phyloP scores from a whole-genome alignment of 2,797 vertebrate genomes.

The Eulemur albifrons region DNA sequence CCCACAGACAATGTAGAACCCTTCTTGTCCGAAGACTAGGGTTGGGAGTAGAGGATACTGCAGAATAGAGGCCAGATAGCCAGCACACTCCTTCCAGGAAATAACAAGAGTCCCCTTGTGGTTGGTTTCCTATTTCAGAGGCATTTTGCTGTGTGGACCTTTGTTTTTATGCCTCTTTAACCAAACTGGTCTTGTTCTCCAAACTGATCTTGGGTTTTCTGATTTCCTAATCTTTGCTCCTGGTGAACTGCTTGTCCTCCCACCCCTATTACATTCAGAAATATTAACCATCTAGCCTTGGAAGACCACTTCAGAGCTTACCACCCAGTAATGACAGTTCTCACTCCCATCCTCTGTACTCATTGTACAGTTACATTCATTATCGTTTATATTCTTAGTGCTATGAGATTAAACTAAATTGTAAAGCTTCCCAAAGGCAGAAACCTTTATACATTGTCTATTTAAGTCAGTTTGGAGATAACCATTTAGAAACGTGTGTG shows the following conservation, averaged over 20 bases:
- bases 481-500: background rate
- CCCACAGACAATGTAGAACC: background rate
- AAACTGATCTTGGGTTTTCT: background rate
- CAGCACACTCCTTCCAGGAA: background rate
- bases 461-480: background rate
- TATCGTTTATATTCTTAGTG: background rate
- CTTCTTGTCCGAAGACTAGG: background rate
- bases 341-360: background rate
- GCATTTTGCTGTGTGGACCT: background rate
- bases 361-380: background rate
- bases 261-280: background rate
- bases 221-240: background rate
- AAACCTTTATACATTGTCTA: background rate
- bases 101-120: too few species aligned
- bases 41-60: background rate
- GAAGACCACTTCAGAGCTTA: background rate
- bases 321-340: background rate
- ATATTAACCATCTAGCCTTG: background rate
- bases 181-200: background rate
- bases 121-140: background rate
- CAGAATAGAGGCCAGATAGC: background rate
- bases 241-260: background rate
- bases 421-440: slow-evolving; percentile 8
- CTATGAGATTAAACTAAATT: background rate
- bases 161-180: background rate